A percentile compares a stretch with the other conserved stretches of the same genome.
Conservation (phyloP, 2,113 vertebrate genomes). For the Carlito syrichta region DNA sequence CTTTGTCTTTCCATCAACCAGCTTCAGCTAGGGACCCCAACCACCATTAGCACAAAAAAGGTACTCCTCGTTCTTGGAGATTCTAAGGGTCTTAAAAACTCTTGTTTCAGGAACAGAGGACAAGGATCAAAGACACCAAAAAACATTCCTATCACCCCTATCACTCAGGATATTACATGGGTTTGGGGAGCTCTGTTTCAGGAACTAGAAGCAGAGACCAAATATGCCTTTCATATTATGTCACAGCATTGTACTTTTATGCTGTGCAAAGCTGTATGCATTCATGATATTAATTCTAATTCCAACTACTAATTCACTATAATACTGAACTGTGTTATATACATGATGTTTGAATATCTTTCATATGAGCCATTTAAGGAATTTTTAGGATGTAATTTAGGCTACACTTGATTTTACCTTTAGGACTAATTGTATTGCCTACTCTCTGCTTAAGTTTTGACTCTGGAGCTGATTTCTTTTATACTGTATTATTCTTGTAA, state of each 20-base stretch:
- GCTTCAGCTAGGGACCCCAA: background rate
- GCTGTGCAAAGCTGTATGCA: background rate
- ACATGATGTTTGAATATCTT: background rate
- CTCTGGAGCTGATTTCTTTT: background rate
- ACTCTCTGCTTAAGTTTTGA: background rate
- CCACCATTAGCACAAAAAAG: background rate
- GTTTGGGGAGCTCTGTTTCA: background rate
- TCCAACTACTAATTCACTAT: background rate
- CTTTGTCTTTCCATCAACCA: background rate
- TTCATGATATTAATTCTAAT: slow-evolving; percentile 3
- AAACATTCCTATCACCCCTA: background rate
- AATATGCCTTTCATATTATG: background rate
- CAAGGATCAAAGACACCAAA: background rate
- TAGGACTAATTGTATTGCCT: background rate
- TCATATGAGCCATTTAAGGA: slow-evolving; percentile 3
- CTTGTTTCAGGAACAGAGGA: background rate
- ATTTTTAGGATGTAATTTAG: background rate
- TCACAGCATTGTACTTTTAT: background rate
- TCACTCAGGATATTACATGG: background rate
- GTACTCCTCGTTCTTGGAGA: too few species aligned
- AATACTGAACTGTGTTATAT: background rate
- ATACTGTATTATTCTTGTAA: background rate
- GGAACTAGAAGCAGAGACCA: background rate
- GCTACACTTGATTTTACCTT: slow-evolving; percentile 15
- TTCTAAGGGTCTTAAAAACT: background rate